Percentiles rank a stretch among this genome's conserved stretches.
These are phyloP conservation scores for Eupithecia exiguata DNA, from an alignment of 2,888 invertebrate genomes.

Conservation along the genomic window DNA sequence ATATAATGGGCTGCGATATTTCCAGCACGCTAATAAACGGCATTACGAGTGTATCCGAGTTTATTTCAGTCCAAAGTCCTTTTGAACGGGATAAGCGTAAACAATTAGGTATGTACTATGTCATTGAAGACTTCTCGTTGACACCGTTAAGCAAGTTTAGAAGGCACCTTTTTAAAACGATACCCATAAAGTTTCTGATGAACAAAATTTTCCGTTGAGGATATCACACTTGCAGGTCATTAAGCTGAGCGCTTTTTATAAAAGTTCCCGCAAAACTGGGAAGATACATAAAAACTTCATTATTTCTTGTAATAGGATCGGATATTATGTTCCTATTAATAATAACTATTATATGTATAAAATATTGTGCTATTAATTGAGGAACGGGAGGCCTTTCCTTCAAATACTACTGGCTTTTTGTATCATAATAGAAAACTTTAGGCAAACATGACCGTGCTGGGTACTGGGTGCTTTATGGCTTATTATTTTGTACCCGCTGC, in stretches of 20 bases:
- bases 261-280: not conserved
- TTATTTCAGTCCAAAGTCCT: constrained; percentile 15
- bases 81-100: constrained; percentile 4
- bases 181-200: constrained; percentile 43
- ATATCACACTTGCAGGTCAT: constrained; percentile 27
- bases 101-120: constrained; percentile 11
- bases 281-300: not conserved
- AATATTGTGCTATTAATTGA: not conserved
- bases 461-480: no score
- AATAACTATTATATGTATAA: not conserved
- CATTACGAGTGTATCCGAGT: constrained; percentile 12
- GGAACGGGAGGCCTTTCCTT: not conserved
- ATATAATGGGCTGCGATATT: constrained; percentile 9
- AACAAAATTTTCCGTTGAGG: constrained; percentile 39
- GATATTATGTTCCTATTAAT: not conserved
- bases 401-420: no score
- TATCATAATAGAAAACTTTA: no score
- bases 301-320: not conserved
- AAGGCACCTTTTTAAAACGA: constrained; percentile 30
- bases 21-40: constrained; percentile 3
- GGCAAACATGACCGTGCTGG: not conserved
- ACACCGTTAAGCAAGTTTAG: constrained; percentile 10
- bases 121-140: constrained; percentile 29
- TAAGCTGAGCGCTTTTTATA: constrained; percentile 8
- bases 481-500: no score